A percentile compares a stretch with the other conserved stretches of the same genome.
These are phyloP conservation scores for Microtus ochrogaster DNA, from an alignment of 2,113 vertebrate species.

Conservation along the genomic window DNA sequence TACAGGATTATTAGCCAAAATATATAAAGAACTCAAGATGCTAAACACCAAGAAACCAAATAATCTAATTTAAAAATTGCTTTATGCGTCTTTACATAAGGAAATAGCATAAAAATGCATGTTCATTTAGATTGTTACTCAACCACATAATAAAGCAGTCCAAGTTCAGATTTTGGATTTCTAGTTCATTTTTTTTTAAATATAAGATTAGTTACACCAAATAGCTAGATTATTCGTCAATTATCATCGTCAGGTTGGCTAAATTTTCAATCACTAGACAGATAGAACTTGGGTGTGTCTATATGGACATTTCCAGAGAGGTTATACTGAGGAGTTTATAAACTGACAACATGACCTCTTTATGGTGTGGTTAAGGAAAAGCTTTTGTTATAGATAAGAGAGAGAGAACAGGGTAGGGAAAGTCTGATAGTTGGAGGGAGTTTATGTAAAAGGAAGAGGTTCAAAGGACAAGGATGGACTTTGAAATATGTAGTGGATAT, in stretches of 20 bases:
- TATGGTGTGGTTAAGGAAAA: not conserved
- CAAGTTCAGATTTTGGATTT: conserved; percentile 37
- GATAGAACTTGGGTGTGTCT: not conserved
- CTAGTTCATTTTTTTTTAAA: conserved; percentile 21
- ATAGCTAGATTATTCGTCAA: not conserved
- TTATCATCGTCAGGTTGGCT: not conserved
- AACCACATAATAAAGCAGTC: not conserved
- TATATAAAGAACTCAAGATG: not conserved
- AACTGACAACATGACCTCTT: not conserved
- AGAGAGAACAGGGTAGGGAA: not conserved
- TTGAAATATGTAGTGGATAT: not conserved
- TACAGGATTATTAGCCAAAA: not conserved
- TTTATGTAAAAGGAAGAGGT: not conserved
- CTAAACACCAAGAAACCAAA: not conserved
- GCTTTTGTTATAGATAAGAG: not conserved
- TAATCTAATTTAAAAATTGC: not conserved
- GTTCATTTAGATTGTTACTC: not conserved
- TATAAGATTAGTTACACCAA: not conserved
- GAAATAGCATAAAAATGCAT: not conserved
- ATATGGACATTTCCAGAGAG: not conserved
- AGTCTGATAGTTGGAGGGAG: not conserved
- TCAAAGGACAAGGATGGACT: not conserved
- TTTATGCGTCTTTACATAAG: not conserved
- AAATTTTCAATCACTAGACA: not conserved
- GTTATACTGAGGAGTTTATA: not conserved